Evolutionary conservation across 2,797 vertebrate genomes (phyloP).

Genomic region (Malurus leucopterus): DNA sequence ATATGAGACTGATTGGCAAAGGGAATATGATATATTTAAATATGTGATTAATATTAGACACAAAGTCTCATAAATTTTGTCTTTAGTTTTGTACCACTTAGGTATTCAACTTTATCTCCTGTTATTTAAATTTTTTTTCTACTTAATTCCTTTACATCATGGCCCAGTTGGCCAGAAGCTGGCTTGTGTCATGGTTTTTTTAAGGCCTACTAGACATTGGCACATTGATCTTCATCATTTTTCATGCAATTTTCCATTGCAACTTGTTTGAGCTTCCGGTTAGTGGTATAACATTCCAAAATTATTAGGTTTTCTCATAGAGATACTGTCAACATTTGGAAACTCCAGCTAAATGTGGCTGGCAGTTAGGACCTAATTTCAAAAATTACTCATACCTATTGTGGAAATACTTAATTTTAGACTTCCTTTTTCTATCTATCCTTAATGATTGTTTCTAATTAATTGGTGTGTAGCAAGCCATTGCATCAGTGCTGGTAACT

Average conservation of each 20-base stretch:
- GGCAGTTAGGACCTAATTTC: neutral
- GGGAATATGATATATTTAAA: neutral
- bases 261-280: neutral
- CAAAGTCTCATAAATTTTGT: neutral
- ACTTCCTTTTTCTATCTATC: rapidly evolving
- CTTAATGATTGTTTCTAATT: neutral
- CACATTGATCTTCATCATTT: neutral
- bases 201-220: neutral
- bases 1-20: constrained; percentile 3
- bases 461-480: rapidly evolving
- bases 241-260: neutral
- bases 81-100: neutral
- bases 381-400: neutral
- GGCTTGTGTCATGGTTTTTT: neutral
- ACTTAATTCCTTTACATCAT: neutral
- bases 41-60: neutral
- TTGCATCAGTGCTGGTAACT: neutral
- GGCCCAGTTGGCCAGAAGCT: rapidly evolving
- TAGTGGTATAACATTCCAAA: neutral
- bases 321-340: neutral
- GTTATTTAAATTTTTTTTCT: neutral
- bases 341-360: rapidly evolving
- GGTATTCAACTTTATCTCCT: neutral
- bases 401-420: neutral
- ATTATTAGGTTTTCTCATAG: neutral